Evolutionary conservation across 2,113 vertebrate species (phyloP), one percentile per base, ranked within the genome.

Genomic region (Dromaius novaehollandiae): DNA sequence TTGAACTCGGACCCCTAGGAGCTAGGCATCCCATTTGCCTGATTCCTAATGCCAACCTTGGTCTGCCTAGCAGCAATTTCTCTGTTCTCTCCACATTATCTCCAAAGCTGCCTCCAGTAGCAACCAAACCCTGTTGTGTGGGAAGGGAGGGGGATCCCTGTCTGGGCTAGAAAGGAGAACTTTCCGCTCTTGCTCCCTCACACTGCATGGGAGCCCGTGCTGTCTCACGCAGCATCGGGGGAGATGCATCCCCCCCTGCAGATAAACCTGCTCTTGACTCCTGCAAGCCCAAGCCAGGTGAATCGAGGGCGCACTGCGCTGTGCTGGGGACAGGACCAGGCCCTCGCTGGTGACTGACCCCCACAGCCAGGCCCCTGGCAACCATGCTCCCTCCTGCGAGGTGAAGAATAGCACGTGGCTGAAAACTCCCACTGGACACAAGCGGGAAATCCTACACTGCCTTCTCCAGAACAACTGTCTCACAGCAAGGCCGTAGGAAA

Each of bases 311-410:
- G 40, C 9, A 42, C 26, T 53, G 13, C 75, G 44, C 8, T 36
- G 68, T 9, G 5, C 17, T 34, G 26, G 30, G 44, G 24, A 66
- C 42, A 71, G 34, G 40, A 82, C 66, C 82, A 71, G 18, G 21
- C 28, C 24, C 60, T 82, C 21, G 26, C 18, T 10, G 20, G 46
- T 11, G 51, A 68, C 50, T 9, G 3, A 93, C 7, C 7, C 60
- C 4, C 38, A 42, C 28, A 42, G 26, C 9, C 15, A 68, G 34
- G 12, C 7, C 34, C 51, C 18, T 61, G 30, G 61, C 3, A 1
- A 63, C n/a, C 8, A 2, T 11, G 6, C 12, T 82, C 17, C 18
- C 21, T 64, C 26, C 40, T 0, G 0, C 42, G 55, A 73, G 22
- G 30, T 50, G 26, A 64, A 46, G 51, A 66, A 48, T 65, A 89